phyloP scores from a whole-genome alignment of 1,140 invertebrate species.

The Uloborus diversus region DNA sequence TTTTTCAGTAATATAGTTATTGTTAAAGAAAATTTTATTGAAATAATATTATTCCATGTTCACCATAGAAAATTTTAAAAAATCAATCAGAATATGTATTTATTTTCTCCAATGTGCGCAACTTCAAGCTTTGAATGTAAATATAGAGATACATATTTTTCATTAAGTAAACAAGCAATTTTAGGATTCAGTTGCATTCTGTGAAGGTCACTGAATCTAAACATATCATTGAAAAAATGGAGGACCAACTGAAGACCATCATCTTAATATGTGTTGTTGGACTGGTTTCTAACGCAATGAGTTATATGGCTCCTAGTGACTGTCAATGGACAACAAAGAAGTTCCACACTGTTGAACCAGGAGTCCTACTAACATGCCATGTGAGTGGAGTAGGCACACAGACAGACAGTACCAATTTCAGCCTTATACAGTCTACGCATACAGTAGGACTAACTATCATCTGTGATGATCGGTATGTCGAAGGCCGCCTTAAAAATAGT shows the following conservation, averaged over 20 bases:
- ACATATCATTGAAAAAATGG: constrained; percentile 43
- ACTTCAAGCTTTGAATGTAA: too few species aligned
- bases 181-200: too few species aligned
- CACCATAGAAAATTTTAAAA: too few species aligned
- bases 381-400: constrained; percentile 52
- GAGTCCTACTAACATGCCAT: constrained; percentile 55
- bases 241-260: constrained; percentile 44
- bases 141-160: too few species aligned
- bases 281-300: constrained; percentile 3
- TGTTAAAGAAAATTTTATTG: too few species aligned
- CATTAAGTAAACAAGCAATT: too few species aligned
- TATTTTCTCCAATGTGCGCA: too few species aligned
- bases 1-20: too few species aligned
- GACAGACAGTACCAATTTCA: constrained; percentile 58
- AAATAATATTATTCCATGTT: too few species aligned
- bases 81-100: too few species aligned
- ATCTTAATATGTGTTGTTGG: neutral
- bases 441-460: constrained; percentile 57
- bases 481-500: constrained; percentile 63
- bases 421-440: constrained; percentile 58
- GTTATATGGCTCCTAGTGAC: constrained; percentile 49
- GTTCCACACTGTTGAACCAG: neutral
- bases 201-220: too few species aligned
- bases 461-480: constrained; percentile 59
- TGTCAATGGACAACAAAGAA: constrained; percentile 36